Conservation (phyloP, 2,888 invertebrate species). For the Ctenicera cuprea region DNA sequence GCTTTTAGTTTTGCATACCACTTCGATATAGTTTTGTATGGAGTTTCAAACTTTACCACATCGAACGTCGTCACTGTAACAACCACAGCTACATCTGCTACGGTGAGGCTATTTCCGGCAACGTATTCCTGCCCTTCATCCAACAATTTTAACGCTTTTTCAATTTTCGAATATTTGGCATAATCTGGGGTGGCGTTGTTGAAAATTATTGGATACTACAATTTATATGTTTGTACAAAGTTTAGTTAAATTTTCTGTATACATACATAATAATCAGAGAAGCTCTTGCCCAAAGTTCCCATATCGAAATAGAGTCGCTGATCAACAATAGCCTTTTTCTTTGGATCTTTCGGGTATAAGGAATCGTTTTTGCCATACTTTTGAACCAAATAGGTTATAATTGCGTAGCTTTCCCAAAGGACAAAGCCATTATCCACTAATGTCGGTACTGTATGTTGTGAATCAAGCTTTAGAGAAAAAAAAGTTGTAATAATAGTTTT, state of each 20-base stretch:
- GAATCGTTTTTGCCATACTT: slow-evolving; percentile 12
- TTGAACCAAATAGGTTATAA: not conserved
- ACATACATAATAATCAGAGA: slow-evolving; percentile 3
- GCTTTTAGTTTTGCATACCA: slow-evolving; percentile 78
- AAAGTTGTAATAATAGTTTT: too few species aligned
- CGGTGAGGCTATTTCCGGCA: slow-evolving; percentile 83
- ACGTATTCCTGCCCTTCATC: slow-evolving; percentile 82
- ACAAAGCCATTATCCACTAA: slow-evolving; percentile 10
- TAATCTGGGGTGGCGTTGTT: slow-evolving; percentile 13
- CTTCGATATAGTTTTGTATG: slow-evolving; percentile 80
- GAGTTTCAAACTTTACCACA: slow-evolving; percentile 78
- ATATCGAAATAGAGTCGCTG: not conserved
- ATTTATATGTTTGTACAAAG: not conserved
- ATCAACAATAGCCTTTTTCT: not conserved
- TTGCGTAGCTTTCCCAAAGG: slow-evolving; percentile 4
- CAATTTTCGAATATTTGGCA: slow-evolving; percentile 79
- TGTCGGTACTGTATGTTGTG: slow-evolving; percentile 11
- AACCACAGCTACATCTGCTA: slow-evolving; percentile 85
- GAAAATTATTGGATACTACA: not conserved
- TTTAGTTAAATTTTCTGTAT: not conserved
- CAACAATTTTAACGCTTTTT: slow-evolving; percentile 81
- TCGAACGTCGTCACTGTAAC: slow-evolving; percentile 83
- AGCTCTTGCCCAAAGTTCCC: not conserved
- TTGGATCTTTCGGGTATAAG: slow-evolving; percentile 11
- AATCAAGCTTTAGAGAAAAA: slow-evolving; percentile 12